Evolutionary conservation across 1,140 invertebrate species (phyloP).

Genomic region (Bombus confusus): DNA sequence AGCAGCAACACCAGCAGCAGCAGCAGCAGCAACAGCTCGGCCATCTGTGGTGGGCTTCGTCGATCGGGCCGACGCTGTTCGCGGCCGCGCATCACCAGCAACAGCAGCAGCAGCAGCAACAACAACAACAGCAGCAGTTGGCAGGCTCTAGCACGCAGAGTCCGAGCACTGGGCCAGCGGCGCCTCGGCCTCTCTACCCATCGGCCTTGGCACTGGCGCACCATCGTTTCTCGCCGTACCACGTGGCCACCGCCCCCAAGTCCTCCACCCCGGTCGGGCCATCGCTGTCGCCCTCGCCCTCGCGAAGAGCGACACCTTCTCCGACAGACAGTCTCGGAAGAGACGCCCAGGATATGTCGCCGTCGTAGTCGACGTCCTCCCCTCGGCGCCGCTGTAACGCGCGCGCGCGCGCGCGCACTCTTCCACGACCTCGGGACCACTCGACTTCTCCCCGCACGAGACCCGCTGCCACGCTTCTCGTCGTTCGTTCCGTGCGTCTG

Average conservation of each 20-base stretch:
- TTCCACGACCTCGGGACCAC: slow-evolving; percentile 22
- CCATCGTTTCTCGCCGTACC: slow-evolving; percentile 82
- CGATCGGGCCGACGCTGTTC: slow-evolving; percentile 78
- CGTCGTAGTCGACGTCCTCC: slow-evolving; percentile 75
- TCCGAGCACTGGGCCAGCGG: slow-evolving; percentile 75
- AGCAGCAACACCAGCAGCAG: slow-evolving; percentile 75
- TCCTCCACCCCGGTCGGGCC: slow-evolving; percentile 70
- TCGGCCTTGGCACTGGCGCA: slow-evolving; percentile 77
- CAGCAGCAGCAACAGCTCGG: slow-evolving; percentile 74
- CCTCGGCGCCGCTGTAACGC: background rate
- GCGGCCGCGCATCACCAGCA: slow-evolving; percentile 79
- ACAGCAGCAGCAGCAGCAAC: slow-evolving; percentile 72
- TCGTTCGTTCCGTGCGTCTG: too few relatives aligned
- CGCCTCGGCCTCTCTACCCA: slow-evolving; percentile 81
- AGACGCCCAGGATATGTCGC: slow-evolving; percentile 79
- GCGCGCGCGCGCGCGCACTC: background rate
- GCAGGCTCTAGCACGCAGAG: slow-evolving; percentile 73
- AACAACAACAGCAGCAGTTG: slow-evolving; percentile 75
- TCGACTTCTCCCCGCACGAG: background rate
- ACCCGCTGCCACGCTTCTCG: background rate
- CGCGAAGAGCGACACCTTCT: slow-evolving; percentile 78
- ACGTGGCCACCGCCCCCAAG: slow-evolving; percentile 72
- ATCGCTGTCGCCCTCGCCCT: slow-evolving; percentile 77
- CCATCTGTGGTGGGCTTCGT: slow-evolving; percentile 81
- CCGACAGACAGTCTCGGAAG: slow-evolving; percentile 79